Evolutionary conservation across 2,888 invertebrate species (phyloP).

Genomic region (Pteria penguin): DNA sequence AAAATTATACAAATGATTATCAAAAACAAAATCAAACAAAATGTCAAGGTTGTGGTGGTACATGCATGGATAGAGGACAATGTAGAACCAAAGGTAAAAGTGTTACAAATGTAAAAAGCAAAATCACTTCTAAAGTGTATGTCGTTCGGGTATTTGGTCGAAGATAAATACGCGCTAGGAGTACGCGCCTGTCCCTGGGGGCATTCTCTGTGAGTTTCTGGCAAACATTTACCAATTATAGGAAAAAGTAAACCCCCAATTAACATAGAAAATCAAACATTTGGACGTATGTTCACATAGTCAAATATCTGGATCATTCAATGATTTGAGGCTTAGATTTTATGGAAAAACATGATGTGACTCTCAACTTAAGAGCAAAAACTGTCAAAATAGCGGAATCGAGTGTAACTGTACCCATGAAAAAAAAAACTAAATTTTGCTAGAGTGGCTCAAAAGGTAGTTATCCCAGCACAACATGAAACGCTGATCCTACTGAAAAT

Average conservation of each 20-base stretch:
- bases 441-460: neutral
- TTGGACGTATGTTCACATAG: conserved; percentile 15
- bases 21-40: neutral
- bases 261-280: neutral
- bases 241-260: neutral
- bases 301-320: conserved; percentile 38
- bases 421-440: conserved; percentile 11
- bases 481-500: conserved; percentile 7
- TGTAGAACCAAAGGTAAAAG: neutral
- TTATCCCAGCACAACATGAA: conserved; percentile 9
- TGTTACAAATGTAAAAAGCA: neutral
- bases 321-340: conserved; percentile 49
- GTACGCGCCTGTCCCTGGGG: conserved; percentile 4
- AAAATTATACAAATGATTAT: neutral
- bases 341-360: conserved; percentile 36
- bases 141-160: neutral
- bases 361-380: conserved; percentile 31
- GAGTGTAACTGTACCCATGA: neutral
- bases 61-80: neutral
- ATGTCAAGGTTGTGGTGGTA: conserved; percentile 9
- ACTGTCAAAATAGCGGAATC: conserved; percentile 17
- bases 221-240: neutral
- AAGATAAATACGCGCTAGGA: neutral
- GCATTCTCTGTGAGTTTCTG: neutral
- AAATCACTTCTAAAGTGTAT: conserved; percentile 2